Evolutionary conservation across 2,888 invertebrate species (phyloP), one percentile per base, ranked within the genome.

Genomic region (Monoplex corrugatus): DNA sequence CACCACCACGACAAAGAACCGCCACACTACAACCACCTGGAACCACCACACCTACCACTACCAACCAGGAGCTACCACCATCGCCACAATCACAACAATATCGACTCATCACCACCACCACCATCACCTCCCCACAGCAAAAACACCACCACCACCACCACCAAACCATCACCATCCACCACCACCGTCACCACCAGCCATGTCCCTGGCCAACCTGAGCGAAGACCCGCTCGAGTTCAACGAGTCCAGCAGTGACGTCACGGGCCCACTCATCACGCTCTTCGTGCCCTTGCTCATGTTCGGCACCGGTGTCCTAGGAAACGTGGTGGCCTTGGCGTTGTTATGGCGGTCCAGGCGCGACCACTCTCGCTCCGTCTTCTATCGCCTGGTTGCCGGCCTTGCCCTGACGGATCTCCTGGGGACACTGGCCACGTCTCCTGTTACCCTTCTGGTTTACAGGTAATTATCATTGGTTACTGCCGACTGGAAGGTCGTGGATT

Each of bases 331-430:
- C 2, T 92, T 96, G 45, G 91, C 94, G 23, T 95, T 95, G 28
- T 92, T 96, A 32, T 95, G 90, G 85, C 88, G 89, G 3, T 90
- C 91, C 23, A 87, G 90, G 63, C 75, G 87, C 28, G 90, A 91
- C 78, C 82, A 88, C 68, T 38, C 68, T n/a, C 88, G 57, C n/a
- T 88, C 82, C 82, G 88, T 88, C 44, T 88, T 88, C 44, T 88
- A 88, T 45, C 57, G 88, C 23, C 72, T 88, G 35, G 72, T 91
- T 43, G 50, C 90, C n/a, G 91, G 94, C 23, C 92, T 96, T 35
- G 96, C 95, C 19, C 94, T 95, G 93, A 95, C 96, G 1, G 96
- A 96, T 91, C 93, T 96, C 28, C 91, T 95, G 68, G 95, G 96
- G 16, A 95, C 95, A 75, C 82, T 96, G 28, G 89, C 95, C 50